These are phyloP conservation scores for Automeris io DNA, from an alignment of 2,888 invertebrate species.

Conservation along the genomic window DNA sequence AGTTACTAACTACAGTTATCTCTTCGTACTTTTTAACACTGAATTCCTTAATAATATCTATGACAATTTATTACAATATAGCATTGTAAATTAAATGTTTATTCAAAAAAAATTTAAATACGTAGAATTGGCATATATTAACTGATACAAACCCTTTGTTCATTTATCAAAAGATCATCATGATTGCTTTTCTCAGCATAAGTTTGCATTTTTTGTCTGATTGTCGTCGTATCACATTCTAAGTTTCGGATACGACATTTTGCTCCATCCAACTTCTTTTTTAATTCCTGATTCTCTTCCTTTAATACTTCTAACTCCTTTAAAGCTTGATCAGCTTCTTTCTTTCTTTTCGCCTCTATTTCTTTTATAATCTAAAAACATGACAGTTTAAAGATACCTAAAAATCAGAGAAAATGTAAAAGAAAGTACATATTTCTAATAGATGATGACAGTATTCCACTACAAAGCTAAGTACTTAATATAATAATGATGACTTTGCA, in stretches of 20 bases:
- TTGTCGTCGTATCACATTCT: constrained; percentile 78
- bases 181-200: constrained; percentile 79
- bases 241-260: constrained; percentile 82
- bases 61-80: background rate
- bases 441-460: too few relatives aligned
- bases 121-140: background rate
- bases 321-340: constrained; percentile 76
- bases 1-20: too few relatives aligned
- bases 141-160: constrained; percentile 68
- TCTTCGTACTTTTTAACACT: too few relatives aligned
- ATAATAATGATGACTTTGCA: too few relatives aligned
- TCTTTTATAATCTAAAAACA: constrained; percentile 59
- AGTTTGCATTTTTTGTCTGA: constrained; percentile 77
- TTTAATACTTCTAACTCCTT: constrained; percentile 77
- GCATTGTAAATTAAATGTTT: background rate
- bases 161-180: constrained; percentile 79
- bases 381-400: background rate
- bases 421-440: too few relatives aligned
- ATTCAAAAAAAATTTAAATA: too few relatives aligned
- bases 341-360: constrained; percentile 73
- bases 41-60: background rate
- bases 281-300: constrained; percentile 75
- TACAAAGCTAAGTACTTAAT: too few relatives aligned
- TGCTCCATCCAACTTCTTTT: constrained; percentile 80
- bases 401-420: background rate